Conservation (phyloP, 2,113 vertebrate species). For the Ochotona curzoniae region DNA sequence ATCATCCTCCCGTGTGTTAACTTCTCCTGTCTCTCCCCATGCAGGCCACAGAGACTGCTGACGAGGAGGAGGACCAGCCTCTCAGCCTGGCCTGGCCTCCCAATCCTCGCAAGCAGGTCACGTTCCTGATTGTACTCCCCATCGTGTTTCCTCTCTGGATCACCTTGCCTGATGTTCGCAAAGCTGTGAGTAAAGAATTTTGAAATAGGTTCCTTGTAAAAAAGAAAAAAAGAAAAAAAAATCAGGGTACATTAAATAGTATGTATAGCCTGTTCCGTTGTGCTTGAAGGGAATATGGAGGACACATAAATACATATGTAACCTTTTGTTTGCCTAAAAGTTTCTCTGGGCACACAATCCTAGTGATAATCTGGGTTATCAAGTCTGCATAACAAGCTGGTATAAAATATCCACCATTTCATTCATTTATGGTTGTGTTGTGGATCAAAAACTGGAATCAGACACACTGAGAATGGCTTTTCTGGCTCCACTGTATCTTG, state of each 20-base stretch:
- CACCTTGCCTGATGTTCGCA: constrained; percentile 95
- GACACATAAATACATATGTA: not conserved
- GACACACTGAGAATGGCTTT: not conserved
- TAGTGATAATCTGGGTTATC: not conserved
- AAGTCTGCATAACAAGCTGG: not conserved
- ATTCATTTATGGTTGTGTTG: not conserved
- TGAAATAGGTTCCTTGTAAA: not conserved
- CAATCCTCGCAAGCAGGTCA: constrained; percentile 90
- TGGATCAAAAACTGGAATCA: not conserved
- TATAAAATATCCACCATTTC: not conserved
- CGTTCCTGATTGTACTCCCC: constrained; percentile 93
- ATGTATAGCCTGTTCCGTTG: not conserved
- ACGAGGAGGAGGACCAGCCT: constrained; percentile 93
- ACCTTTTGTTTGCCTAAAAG: not conserved
- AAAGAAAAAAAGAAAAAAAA: not conserved
- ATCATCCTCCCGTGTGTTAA: not conserved
- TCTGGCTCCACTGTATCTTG: not conserved
- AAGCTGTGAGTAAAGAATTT: constrained; percentile 88
- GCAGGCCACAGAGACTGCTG: constrained; percentile 85
- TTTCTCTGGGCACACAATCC: not conserved
- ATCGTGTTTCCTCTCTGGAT: constrained; percentile 95
- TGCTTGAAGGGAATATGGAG: not conserved
- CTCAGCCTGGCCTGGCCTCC: constrained; percentile 96
- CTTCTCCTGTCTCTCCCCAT: constrained; percentile 29
- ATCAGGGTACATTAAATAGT: not conserved